phyloP scores from a whole-genome alignment of 1,140 invertebrate species.

The Subanguina moxae region DNA sequence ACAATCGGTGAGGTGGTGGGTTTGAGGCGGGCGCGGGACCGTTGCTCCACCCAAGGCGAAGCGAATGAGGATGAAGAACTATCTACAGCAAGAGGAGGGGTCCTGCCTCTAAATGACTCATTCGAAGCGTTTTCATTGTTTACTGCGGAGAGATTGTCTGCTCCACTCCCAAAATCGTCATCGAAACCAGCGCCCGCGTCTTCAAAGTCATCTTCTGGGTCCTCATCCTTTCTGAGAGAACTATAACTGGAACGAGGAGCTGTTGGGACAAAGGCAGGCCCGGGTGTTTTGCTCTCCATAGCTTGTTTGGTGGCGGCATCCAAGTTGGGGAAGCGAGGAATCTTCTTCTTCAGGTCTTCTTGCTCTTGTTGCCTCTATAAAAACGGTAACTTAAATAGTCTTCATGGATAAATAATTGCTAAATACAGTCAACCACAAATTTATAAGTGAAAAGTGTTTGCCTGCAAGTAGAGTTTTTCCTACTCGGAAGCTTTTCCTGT shows the following conservation, averaged over 20 bases:
- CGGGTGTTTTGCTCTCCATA: background rate
- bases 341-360: background rate
- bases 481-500: too few relatives aligned
- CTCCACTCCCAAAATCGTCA: background rate
- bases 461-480: too few relatives aligned
- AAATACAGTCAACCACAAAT: too few relatives aligned
- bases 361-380: background rate
- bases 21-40: too few relatives aligned
- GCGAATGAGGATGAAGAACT: background rate
- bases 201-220: background rate
- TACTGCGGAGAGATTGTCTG: too few relatives aligned
- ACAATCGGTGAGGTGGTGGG: too few relatives aligned
- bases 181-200: background rate
- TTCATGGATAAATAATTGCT: too few relatives aligned
- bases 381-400: too few relatives aligned
- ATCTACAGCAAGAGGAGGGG: too few relatives aligned
- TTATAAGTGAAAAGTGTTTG: too few relatives aligned
- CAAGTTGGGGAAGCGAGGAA: slow-evolving; percentile 6
- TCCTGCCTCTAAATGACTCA: too few relatives aligned
- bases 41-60: background rate
- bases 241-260: background rate
- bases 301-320: slow-evolving; percentile 6
- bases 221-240: background rate
- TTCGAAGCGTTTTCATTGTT: too few relatives aligned
- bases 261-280: background rate